Conservation (phyloP, 2,113 vertebrate genomes). For the Psephotus haematonotus region DNA sequence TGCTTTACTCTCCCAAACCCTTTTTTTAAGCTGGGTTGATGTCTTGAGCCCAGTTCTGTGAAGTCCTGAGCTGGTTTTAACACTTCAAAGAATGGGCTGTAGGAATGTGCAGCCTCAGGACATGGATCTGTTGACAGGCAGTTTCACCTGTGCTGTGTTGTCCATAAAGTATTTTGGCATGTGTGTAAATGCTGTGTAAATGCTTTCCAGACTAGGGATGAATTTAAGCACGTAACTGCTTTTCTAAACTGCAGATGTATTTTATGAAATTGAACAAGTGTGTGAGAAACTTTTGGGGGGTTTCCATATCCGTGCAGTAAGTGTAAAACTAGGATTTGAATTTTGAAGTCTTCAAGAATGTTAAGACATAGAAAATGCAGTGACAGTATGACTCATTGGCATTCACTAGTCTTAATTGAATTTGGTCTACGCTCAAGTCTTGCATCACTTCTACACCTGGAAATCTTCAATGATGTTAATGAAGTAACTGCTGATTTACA, state of each 20-base stretch:
- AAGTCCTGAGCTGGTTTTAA: background rate
- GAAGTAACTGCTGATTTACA: conserved; percentile 35
- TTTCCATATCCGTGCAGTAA: background rate
- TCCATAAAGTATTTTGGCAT: background rate
- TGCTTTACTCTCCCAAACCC: background rate
- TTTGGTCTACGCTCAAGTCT: background rate
- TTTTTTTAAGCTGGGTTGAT: background rate
- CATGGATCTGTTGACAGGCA: background rate
- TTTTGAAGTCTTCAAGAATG: background rate
- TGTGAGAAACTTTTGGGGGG: background rate
- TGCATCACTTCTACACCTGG: conserved; percentile 36
- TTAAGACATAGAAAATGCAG: background rate
- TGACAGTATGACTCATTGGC: background rate
- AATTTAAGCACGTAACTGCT: background rate
- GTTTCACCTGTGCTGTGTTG: background rate
- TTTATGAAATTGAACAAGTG: background rate
- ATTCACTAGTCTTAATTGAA: background rate
- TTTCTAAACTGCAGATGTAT: background rate
- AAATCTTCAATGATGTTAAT: conserved; percentile 19
- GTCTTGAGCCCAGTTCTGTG: background rate
- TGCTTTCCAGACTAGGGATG: background rate
- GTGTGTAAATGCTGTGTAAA: background rate
- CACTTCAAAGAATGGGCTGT: conserved; percentile 20
- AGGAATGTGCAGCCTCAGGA: conserved; percentile 19
- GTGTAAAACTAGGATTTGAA: background rate